A percentile compares a stretch with the other conserved stretches of the same genome.
phyloP scores from a whole-genome alignment of 2,797 vertebrate genomes.

The Melanotaenia maccullochi region DNA sequence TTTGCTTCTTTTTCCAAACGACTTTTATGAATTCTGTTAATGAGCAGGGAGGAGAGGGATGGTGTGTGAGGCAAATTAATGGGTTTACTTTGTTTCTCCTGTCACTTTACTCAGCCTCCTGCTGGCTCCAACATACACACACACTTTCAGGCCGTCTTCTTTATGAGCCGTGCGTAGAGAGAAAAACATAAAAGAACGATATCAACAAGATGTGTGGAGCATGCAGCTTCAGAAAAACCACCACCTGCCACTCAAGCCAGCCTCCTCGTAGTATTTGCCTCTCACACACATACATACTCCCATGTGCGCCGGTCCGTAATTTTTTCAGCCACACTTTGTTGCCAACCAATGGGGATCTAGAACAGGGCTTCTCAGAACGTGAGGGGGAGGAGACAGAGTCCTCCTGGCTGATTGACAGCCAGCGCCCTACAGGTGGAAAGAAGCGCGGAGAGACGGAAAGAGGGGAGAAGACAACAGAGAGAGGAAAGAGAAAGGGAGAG shows the following conservation, averaged over 20 bases:
- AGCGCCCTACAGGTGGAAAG: conserved; percentile 83
- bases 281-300: conserved; percentile 17
- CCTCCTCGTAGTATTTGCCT: conserved; percentile 61
- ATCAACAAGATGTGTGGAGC: conserved; percentile 53
- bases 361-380: conserved; percentile 46
- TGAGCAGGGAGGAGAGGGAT: conserved; percentile 34
- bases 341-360: conserved; percentile 65
- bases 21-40: conserved; percentile 49
- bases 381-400: conserved; percentile 67
- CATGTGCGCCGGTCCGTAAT: conserved; percentile 62
- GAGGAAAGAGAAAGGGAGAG: conserved; percentile 53
- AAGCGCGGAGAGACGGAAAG: conserved; percentile 52
- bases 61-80: conserved; percentile 67
- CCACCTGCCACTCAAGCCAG: conserved; percentile 75
- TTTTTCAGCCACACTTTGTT: conserved; percentile 63
- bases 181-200: conserved; percentile 31
- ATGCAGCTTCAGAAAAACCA: conserved; percentile 55
- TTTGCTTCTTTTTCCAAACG: conserved; percentile 31
- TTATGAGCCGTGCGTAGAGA: conserved; percentile 32
- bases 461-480: conserved; percentile 41
- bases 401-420: conserved; percentile 77
- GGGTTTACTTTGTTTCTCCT: conserved; percentile 60
- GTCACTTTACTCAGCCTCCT: conserved; percentile 65
- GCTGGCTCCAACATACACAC: conserved; percentile 42
- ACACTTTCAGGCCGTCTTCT: conserved; percentile 36